Base-by-base conservation (phyloP, 1,140 invertebrate species). In the Pemphigus obesinymphae region DNA sequence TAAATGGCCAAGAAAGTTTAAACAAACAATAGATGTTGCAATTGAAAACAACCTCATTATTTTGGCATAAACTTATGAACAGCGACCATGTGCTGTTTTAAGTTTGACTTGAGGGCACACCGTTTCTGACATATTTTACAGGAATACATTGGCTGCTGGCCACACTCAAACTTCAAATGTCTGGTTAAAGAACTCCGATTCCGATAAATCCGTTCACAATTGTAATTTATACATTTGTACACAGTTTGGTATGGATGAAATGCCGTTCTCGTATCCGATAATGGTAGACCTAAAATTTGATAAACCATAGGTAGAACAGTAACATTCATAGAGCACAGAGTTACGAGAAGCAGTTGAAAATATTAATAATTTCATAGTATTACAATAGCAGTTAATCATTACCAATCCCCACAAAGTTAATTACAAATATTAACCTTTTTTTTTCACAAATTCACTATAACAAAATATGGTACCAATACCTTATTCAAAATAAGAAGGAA, bases 111-210 rank as follows among this genome's bases (percentile, higher is more conserved):
- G 8, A 72, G 68, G 3, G 68, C 68, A 17, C 68, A 72, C 15
- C 40, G 68, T 48, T 72, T 72, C 17, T 72, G n/a, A 31, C 68
- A 72, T 26, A 72, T 29, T 10, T 15, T 29, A 84, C 90, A 91
- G n/a, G 85, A 84, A 78, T 89, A 87, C 82, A 88, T 88, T 6
- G 88, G 88, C 68, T 87, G 86, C n/a, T 87, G 86, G 8, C 88
- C 88, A 23, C 85, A 85, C 29, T 85, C 84, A 72, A 84, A 85
- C 78, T 82, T 83, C n/a, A 83, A 55, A 43, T 85, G 84, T 40
- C 87, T 87, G 26, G 86, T 87, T 0, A 90, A 83, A 72, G 87
- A 88, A 61, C 88, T 87, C 58, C 88, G 40, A 58, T 82, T 61
- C 17, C 26, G 43, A 72, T 84, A 84, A 8, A 53, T 20, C 43